Percentiles rank a stretch among this genome's conserved stretches.
phyloP scores from a whole-genome alignment of 2,797 vertebrate species.

The Arnoldichthys spilopterus region DNA sequence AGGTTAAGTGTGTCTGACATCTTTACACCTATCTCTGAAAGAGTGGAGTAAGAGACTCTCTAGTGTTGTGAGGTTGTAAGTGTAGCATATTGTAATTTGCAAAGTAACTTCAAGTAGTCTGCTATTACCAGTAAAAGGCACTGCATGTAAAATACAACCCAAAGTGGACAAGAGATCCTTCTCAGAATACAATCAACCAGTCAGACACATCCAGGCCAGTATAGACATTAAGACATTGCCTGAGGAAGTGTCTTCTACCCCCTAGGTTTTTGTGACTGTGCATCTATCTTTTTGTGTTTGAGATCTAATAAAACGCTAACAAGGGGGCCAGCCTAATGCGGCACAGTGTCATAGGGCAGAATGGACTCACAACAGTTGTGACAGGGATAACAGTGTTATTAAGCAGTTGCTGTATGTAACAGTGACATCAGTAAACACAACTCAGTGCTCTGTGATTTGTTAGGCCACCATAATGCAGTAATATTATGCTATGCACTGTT shows the following conservation, averaged over 20 bases:
- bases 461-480: not conserved
- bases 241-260: not conserved
- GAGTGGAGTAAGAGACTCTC: not conserved
- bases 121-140: not conserved
- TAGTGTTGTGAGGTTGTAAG: not conserved
- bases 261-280: not conserved
- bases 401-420: conserved; percentile 2
- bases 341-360: not conserved
- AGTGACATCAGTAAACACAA: not conserved
- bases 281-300: not conserved
- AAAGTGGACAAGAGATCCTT: not conserved
- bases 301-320: conserved; percentile 9
- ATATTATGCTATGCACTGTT: not conserved
- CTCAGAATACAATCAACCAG: not conserved
- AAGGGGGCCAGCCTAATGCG: not conserved
- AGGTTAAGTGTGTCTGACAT: not conserved
- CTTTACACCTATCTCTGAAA: not conserved
- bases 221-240: not conserved
- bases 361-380: not conserved
- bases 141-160: not conserved
- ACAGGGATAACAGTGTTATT: not conserved
- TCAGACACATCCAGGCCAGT: not conserved
- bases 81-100: not conserved
- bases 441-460: not conserved
- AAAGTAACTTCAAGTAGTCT: conserved; percentile 4